Evolutionary conservation across 2,888 invertebrate genomes (phyloP).

Genomic region (Cataglyphis cursor): DNA sequence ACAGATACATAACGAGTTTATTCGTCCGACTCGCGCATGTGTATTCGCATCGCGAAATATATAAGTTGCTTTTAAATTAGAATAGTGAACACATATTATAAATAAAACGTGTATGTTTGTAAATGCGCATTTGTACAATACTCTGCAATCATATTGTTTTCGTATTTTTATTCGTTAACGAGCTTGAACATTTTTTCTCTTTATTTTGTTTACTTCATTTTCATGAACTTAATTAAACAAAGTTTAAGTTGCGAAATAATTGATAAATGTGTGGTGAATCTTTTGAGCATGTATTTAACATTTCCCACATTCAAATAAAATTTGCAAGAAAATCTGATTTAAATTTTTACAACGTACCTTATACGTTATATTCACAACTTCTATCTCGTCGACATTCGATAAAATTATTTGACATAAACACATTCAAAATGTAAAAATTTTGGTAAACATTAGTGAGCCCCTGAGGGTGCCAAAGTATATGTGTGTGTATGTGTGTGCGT

Average conservation of each 20-base stretch:
- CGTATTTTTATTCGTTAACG: background rate
- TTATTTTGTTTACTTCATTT: background rate
- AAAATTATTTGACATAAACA: conserved; percentile 4
- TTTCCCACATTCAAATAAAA: background rate
- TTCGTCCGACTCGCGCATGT: background rate
- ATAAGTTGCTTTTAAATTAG: conserved; percentile 4
- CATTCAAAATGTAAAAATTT: background rate
- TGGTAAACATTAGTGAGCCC: background rate
- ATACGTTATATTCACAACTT: background rate
- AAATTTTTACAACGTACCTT: background rate
- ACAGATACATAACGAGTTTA: conserved; percentile 18
- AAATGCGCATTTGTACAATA: background rate
- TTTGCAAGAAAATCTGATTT: background rate
- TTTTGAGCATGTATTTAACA: background rate
- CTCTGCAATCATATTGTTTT: background rate
- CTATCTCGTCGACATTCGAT: background rate
- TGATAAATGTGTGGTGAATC: conserved; percentile 5
- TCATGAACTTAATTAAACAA: background rate
- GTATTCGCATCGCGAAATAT: background rate
- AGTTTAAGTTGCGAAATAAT: background rate
- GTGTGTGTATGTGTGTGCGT: background rate
- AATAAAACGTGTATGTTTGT: background rate
- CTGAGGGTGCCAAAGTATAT: background rate
- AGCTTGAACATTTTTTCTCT: background rate
- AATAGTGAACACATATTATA: background rate